phyloP scores from a whole-genome alignment of 2,113 vertebrate genomes.

The Antechinus stuartii region DNA sequence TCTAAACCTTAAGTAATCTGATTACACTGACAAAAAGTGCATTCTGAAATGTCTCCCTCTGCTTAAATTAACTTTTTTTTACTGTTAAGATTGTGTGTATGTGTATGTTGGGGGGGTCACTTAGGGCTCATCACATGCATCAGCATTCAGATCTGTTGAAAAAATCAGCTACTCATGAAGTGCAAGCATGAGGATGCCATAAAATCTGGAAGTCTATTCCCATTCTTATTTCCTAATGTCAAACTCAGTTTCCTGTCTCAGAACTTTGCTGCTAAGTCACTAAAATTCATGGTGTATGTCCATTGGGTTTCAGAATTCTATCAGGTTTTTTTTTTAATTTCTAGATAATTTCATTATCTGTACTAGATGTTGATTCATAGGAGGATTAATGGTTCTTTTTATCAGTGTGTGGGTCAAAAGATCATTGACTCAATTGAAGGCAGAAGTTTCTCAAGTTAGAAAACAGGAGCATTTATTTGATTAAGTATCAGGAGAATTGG shows the following conservation, averaged over 20 bases:
- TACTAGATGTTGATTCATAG: neutral
- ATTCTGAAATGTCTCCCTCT: neutral
- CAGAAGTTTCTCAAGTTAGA: no score
- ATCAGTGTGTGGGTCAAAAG: neutral
- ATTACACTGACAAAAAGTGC: neutral
- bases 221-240: neutral
- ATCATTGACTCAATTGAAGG: no score
- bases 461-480: no score
- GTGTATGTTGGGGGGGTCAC: no score
- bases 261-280: neutral
- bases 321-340: neutral
- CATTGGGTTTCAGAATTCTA: neutral
- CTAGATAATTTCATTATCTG: neutral
- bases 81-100: no score
- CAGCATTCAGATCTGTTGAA: neutral
- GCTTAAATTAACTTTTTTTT: neutral
- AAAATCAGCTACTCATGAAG: neutral
- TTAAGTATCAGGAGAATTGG: no score
- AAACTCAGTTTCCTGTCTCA: neutral
- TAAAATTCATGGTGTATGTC: neutral
- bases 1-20: neutral
- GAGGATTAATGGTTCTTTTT: neutral
- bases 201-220: neutral
- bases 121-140: neutral
- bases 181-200: neutral